Conservation (phyloP, 2,113 vertebrate species). For the Neofelis nebulosa region DNA sequence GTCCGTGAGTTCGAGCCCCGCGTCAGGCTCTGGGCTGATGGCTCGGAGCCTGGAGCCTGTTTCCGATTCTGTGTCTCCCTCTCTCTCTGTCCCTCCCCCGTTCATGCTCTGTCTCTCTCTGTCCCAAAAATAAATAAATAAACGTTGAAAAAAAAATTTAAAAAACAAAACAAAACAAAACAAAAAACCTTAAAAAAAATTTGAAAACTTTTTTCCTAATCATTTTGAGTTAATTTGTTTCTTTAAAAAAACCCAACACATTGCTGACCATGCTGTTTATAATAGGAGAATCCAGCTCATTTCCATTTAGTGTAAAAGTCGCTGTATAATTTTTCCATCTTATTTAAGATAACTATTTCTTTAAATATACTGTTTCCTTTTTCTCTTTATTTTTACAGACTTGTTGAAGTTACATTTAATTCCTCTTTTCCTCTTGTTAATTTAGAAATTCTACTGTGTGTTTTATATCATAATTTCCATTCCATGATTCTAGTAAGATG, state of each 20-base stretch:
- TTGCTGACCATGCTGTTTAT: neutral
- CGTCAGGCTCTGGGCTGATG: too few species aligned
- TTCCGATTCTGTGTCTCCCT: too few species aligned
- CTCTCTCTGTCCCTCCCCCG: too few species aligned
- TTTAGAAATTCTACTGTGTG: neutral
- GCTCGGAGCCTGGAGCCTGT: too few species aligned
- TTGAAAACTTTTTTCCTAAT: neutral
- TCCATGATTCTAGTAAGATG: neutral
- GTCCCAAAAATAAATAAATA: too few species aligned
- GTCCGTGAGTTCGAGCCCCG: too few species aligned
- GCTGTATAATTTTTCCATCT: neutral
- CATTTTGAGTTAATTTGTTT: neutral
- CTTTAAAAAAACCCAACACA: neutral
- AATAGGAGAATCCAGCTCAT: neutral
- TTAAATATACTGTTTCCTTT: neutral
- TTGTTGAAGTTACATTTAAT: neutral
- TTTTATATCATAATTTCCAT: neutral
- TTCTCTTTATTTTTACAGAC: neutral
- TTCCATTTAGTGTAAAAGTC: neutral
- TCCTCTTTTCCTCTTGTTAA: neutral
- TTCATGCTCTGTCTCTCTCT: too few species aligned
- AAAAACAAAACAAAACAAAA: neutral
- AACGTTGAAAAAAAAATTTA: too few species aligned
- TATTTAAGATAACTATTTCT: neutral
- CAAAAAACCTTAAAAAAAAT: neutral